Evolutionary conservation across 2,888 invertebrate species (phyloP).

Genomic region (Ceriagrion tenellum): DNA sequence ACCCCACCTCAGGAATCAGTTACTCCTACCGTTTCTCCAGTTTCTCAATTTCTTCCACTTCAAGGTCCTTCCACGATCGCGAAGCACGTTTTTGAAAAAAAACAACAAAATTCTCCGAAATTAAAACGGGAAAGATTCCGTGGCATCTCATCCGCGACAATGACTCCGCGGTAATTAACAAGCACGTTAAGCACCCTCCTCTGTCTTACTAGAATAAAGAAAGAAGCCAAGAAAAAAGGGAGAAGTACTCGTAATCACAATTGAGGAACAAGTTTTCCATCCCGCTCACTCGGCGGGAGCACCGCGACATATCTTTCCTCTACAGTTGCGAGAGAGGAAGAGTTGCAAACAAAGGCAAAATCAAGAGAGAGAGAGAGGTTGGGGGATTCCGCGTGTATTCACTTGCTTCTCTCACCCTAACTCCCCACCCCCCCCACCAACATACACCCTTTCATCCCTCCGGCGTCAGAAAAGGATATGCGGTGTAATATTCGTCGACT

Average conservation of each 20-base stretch:
- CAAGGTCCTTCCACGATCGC: background rate
- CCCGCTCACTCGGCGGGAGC: background rate
- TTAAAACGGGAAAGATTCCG: background rate
- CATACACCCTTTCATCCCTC: background rate
- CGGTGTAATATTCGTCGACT: slow-evolving; percentile 24
- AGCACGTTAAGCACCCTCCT: background rate
- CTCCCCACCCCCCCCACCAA: too few relatives aligned
- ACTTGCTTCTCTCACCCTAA: background rate
- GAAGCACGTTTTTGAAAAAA: background rate
- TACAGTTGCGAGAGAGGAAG: background rate
- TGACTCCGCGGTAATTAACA: background rate
- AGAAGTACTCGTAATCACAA: background rate
- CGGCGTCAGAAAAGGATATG: slow-evolving; percentile 17
- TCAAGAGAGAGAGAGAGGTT: background rate
- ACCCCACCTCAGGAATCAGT: too few relatives aligned
- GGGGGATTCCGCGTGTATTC: background rate
- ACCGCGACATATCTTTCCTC: background rate
- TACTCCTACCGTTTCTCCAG: too few relatives aligned
- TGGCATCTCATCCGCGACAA: background rate
- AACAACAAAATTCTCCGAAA: background rate
- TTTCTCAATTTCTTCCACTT: too few relatives aligned
- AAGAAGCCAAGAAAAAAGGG: background rate
- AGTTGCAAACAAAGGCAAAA: background rate
- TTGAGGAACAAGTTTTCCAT: slow-evolving; percentile 1
- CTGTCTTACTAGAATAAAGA: background rate